Conservation (phyloP, 2,113 vertebrate genomes). For the Antennarius striatus region DNA sequence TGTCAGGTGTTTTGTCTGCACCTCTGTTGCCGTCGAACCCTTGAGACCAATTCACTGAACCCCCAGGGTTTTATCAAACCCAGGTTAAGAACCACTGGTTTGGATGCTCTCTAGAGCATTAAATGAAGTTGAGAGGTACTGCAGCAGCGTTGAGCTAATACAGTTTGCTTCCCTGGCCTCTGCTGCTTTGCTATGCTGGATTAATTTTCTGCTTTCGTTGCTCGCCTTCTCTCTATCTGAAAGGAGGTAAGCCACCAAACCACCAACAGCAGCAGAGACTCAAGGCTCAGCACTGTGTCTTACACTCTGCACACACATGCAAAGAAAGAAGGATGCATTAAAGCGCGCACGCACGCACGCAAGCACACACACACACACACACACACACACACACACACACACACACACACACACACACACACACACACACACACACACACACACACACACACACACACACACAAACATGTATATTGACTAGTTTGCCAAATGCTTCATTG, state of each 20-base stretch:
- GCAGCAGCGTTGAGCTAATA: slow-evolving; percentile 62
- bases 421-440: background rate
- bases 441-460: background rate
- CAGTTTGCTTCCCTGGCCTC: slow-evolving; percentile 68
- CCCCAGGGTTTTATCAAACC: no score
- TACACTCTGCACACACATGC: slow-evolving; percentile 5
- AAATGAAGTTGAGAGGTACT: slow-evolving; percentile 54
- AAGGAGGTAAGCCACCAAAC: slow-evolving; percentile 49
- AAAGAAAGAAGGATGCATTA: no score
- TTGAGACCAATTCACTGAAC: no score
- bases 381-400: background rate
- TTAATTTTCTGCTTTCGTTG: slow-evolving; percentile 63
- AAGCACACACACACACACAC: background rate
- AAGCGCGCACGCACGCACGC: background rate
- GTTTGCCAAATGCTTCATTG: slow-evolving; percentile 48
- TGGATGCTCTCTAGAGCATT: slow-evolving; percentile 47
- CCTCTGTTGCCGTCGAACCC: no score
- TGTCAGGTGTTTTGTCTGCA: no score
- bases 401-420: background rate
- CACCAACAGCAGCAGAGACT: slow-evolving; percentile 34
- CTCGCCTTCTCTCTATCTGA: slow-evolving; percentile 55
- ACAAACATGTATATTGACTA: background rate
- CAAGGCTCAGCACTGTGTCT: slow-evolving; percentile 33
- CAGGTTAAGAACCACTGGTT: slow-evolving; percentile 34
- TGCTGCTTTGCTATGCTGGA: slow-evolving; percentile 64